A percentile compares a stretch with the other conserved stretches of the same genome.
These are phyloP conservation scores for Heliconius ismenius DNA, from an alignment of 2,888 invertebrate genomes.

Conservation along the genomic window DNA sequence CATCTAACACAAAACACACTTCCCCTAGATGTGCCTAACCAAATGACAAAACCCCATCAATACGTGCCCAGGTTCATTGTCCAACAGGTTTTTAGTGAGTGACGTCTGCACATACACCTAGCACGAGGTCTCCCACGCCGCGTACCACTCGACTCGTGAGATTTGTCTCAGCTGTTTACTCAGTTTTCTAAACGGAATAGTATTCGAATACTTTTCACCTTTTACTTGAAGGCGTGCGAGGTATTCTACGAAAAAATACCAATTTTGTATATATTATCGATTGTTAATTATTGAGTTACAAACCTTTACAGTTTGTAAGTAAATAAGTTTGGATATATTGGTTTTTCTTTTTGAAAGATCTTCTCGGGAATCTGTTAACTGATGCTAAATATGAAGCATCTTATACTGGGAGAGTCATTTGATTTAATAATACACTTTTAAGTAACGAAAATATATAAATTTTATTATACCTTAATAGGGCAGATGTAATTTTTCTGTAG, in stretches of 20 bases:
- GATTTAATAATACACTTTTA: too few relatives aligned
- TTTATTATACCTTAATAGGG: too few relatives aligned
- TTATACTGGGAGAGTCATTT: too few relatives aligned
- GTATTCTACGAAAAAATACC: background rate
- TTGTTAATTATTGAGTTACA: background rate
- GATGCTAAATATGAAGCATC: too few relatives aligned
- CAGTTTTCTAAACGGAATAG: constrained; percentile 48
- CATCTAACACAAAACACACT: background rate
- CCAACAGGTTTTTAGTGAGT: constrained; percentile 42
- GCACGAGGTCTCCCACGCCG: constrained; percentile 57
- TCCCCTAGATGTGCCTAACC: background rate
- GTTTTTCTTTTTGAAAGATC: too few relatives aligned
- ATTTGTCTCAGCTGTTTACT: constrained; percentile 48
- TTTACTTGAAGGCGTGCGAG: background rate
- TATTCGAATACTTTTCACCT: constrained; percentile 44
- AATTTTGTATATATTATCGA: constrained; percentile 1
- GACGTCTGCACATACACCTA: constrained; percentile 56
- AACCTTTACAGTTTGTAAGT: background rate
- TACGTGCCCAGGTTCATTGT: constrained; percentile 40
- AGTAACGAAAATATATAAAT: too few relatives aligned
- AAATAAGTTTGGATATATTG: background rate
- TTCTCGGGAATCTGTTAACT: too few relatives aligned
- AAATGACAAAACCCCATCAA: constrained; percentile 14
- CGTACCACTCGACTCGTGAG: constrained; percentile 39
- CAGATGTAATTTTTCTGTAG: too few relatives aligned